A percentile compares a stretch with the other conserved stretches of the same genome.
Evolutionary conservation across 2,113 vertebrate species (phyloP).

Genomic region (Coptodon rendalli): DNA sequence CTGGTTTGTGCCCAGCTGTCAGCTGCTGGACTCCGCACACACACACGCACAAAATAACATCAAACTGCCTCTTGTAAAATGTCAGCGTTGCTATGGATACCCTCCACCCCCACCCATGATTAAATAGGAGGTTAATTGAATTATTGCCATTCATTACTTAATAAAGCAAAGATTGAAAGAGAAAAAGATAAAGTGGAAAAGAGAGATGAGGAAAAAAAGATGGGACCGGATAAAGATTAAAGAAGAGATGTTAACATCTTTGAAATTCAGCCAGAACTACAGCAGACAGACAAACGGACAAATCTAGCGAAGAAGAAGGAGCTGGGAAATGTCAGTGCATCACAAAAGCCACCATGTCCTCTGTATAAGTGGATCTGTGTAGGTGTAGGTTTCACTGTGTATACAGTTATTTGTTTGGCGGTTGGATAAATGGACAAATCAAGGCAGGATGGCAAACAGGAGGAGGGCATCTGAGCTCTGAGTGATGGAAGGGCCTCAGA

Average conservation of each 20-base stretch:
- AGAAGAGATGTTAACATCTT: constrained; percentile 1
- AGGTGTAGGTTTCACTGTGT: neutral
- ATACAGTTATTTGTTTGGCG: neutral
- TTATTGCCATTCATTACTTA: constrained; percentile 52
- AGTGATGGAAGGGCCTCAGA: constrained; percentile 23
- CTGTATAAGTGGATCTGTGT: neutral
- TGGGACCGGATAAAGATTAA: neutral
- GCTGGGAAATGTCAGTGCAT: constrained; percentile 4
- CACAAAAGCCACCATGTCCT: neutral
- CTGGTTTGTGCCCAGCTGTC: constrained; percentile 52
- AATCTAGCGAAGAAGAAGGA: neutral
- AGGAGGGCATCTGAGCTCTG: neutral
- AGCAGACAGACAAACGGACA: neutral
- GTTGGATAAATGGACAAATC: constrained; percentile 36
- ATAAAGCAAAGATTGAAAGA: neutral
- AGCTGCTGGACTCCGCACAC: constrained; percentile 35
- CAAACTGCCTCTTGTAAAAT: constrained; percentile 56
- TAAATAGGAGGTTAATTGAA: constrained; percentile 62
- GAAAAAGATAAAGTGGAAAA: neutral
- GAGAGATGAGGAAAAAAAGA: neutral
- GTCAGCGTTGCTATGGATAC: constrained; percentile 57
- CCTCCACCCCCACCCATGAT: constrained; percentile 8
- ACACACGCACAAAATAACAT: constrained; percentile 15
- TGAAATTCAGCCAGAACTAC: neutral
- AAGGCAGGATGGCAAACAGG: constrained; percentile 9